These are phyloP conservation scores for Hippocampus guttulatus DNA, from an alignment of 2,113 vertebrate species.

Conservation along the genomic window DNA sequence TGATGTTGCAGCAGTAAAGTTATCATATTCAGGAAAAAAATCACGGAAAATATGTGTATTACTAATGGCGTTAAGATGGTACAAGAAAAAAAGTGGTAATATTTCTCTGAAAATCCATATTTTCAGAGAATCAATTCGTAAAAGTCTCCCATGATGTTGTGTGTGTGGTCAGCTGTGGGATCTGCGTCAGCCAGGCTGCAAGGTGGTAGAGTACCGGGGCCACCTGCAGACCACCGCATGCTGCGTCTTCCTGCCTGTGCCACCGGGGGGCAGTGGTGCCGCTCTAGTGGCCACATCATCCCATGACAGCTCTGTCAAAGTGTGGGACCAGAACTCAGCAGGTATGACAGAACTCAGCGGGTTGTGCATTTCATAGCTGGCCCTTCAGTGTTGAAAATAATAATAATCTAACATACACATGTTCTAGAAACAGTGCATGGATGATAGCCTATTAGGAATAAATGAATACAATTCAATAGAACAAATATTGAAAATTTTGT, in stretches of 20 bases:
- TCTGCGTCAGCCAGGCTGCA: conserved; percentile 82
- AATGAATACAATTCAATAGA: too few relatives aligned
- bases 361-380: too few relatives aligned
- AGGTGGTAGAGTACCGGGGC: conserved; percentile 82
- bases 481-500: too few relatives aligned
- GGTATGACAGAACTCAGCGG: conserved; percentile 62
- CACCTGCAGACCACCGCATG: conserved; percentile 85
- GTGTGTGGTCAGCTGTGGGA: conserved; percentile 86
- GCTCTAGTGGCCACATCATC: conserved; percentile 83
- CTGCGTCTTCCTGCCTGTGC: conserved; percentile 80
- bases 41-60: neutral
- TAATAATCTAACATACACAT: too few relatives aligned
- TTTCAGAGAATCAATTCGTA: neutral
- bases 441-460: too few relatives aligned
- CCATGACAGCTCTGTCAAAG: conserved; percentile 82
- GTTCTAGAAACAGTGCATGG: too few relatives aligned
- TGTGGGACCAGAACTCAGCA: conserved; percentile 87
- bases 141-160: conserved; percentile 2
- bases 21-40: neutral
- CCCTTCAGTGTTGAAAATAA: too few relatives aligned
- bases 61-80: too few relatives aligned
- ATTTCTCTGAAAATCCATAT: neutral
- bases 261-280: conserved; percentile 20
- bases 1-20: too few relatives aligned
- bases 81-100: neutral